Evolutionary conservation across 2,888 invertebrate genomes (phyloP), one percentile per base, ranked within the genome.

Genomic region (Unio pictorum): DNA sequence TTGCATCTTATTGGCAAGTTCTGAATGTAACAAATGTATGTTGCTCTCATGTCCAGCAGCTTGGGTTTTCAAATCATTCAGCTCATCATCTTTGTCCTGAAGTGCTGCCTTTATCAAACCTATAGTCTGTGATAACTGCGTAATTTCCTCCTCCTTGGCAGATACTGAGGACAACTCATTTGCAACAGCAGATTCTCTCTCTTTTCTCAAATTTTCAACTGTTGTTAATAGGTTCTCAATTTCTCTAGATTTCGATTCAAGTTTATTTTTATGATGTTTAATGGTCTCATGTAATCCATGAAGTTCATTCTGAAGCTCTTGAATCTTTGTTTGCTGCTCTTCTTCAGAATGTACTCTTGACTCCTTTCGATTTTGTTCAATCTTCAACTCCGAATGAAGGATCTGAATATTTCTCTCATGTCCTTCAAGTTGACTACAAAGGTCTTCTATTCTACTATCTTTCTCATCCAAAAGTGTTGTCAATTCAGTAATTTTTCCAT

Each of bases 71-170:
- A 79, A 55, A n/a, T 68, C 62, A 23, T 72, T 62, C 2, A 71
- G 63, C 28, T 69, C 54, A 18, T 69, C 63, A 26, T 72, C 74
- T 65, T 75, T 78, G n/a, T 75, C 67, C 34, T 68, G 45, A 63
- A 76, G 63, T 71, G 45, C 45, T 45, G 15, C 45, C 45, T 15
- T 45, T 11, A 45, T 15, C 45, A 45, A 45, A 45, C 45, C 45
- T 45, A 45, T 45, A 45, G 45, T 45, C 45, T 45, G 45, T 45
- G 45, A 45, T 45, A 45, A 45, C 45, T 45, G 54, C 26, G 23
- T n/a, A n/a, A 63, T 30, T 54, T 54, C 63, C 55, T 63, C 34
- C 11, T 55, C 23, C n/a, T 63, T 63, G 20, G 63, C 54, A 15
- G 63, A 63, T 23, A 63, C 23, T n/a, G 54, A 54, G 55, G 55